These are phyloP conservation scores for Linepithema humile DNA, from an alignment of 1,140 invertebrate genomes.

Conservation along the genomic window DNA sequence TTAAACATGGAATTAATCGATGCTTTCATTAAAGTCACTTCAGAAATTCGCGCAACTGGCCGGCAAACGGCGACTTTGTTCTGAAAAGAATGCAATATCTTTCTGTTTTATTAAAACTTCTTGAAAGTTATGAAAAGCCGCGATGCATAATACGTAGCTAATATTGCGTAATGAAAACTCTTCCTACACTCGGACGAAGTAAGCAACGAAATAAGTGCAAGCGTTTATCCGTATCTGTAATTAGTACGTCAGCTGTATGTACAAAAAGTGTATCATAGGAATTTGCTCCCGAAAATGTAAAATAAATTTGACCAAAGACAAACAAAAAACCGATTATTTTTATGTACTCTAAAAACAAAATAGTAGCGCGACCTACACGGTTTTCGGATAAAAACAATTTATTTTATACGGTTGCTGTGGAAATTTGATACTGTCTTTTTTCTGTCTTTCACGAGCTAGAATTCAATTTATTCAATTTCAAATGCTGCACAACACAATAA, in stretches of 20 bases:
- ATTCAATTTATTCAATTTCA: too few relatives aligned
- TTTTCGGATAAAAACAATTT: not conserved
- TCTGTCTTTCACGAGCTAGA: too few relatives aligned
- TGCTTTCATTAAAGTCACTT: conserved; percentile 82
- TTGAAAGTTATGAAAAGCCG: not conserved
- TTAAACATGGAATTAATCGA: conserved; percentile 61
- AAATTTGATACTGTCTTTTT: too few relatives aligned
- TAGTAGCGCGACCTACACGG: not conserved
- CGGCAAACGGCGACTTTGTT: not conserved
- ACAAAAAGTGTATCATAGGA: not conserved
- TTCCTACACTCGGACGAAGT: not conserved
- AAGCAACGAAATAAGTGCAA: not conserved
- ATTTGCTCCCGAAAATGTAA: not conserved
- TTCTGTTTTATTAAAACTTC: not conserved
- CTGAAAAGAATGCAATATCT: not conserved
- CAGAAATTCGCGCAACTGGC: conserved; percentile 79
- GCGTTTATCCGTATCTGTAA: not conserved
- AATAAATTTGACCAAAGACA: not conserved
- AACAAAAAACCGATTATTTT: not conserved
- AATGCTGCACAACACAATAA: too few relatives aligned
- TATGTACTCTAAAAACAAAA: not conserved
- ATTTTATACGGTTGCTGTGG: not conserved
- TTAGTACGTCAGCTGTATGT: not conserved
- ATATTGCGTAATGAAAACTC: conserved; percentile 11
- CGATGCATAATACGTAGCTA: not conserved